phyloP scores from a whole-genome alignment of 2,888 invertebrate genomes.

The Vandiemenella viatica region DNA sequence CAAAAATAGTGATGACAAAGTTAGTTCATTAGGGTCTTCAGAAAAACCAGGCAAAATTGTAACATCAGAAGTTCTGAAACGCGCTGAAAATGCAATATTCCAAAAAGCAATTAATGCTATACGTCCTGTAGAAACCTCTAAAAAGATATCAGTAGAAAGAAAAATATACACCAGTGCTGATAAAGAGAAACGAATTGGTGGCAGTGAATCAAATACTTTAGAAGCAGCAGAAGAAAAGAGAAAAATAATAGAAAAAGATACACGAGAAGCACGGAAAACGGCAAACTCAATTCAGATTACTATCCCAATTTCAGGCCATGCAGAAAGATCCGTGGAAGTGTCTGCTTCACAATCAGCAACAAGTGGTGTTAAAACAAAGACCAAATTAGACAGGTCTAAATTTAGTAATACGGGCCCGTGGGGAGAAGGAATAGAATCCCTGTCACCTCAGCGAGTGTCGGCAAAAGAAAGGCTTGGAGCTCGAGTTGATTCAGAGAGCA shows the following conservation, averaged over 20 bases:
- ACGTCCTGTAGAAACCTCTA: constrained; percentile 24
- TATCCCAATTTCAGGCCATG: constrained; percentile 16
- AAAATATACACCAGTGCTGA: constrained; percentile 25
- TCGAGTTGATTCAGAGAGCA: constrained; percentile 40
- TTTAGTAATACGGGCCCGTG: constrained; percentile 21
- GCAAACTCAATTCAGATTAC: constrained; percentile 22
- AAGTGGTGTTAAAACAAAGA: constrained; percentile 6
- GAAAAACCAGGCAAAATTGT: constrained; percentile 48
- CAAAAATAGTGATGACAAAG: constrained; percentile 17
- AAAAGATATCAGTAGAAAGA: constrained; percentile 18
- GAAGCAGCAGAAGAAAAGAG: constrained; percentile 9
- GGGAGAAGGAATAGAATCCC: constrained; percentile 20
- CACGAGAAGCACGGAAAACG: constrained; percentile 20
- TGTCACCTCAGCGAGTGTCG: constrained; percentile 48
- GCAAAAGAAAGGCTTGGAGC: constrained; percentile 68
- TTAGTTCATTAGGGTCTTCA: constrained; percentile 22
- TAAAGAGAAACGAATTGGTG: constrained; percentile 7
- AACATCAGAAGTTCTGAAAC: constrained; percentile 74
- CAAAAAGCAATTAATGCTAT: constrained; percentile 75
- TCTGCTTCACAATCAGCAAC: too few relatives aligned
- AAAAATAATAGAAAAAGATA: constrained; percentile 12
- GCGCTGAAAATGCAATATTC: constrained; percentile 84
- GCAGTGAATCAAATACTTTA: constrained; percentile 9
- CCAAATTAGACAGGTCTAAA: constrained; percentile 21
- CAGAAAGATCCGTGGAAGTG: constrained; percentile 11